Conservation (phyloP, 2,113 vertebrate species). For the Stegostoma tigrinum region DNA sequence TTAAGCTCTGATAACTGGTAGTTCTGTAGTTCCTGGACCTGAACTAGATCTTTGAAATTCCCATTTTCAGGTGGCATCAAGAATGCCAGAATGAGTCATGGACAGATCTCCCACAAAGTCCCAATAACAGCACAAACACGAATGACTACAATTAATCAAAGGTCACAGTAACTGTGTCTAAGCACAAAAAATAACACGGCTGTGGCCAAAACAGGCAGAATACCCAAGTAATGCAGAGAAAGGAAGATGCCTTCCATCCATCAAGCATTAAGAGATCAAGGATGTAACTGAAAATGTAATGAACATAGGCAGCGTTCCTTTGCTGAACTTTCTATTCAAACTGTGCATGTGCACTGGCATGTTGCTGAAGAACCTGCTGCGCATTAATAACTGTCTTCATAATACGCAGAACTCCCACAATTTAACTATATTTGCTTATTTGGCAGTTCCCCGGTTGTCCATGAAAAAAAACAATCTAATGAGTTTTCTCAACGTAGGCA, state of each 20-base stretch:
- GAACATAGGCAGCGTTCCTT: not conserved
- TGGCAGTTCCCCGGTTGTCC: not conserved
- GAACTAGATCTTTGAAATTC: not conserved
- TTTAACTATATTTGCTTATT: not conserved
- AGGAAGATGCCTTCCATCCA: not conserved
- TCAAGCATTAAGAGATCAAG: not conserved
- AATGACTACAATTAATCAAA: not conserved
- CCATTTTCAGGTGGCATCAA: not conserved
- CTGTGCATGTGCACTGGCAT: not conserved
- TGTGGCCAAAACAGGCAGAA: not conserved
- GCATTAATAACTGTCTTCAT: not conserved
- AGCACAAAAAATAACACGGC: not conserved
- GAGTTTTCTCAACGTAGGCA: not conserved
- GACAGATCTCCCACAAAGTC: not conserved
- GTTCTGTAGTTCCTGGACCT: not conserved
- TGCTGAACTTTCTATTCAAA: not conserved
- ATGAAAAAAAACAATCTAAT: not conserved
- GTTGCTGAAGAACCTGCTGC: not conserved
- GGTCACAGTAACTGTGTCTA: not conserved
- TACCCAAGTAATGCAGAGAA: not conserved
- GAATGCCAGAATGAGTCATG: not conserved
- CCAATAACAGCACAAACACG: not conserved
- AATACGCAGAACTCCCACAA: not conserved
- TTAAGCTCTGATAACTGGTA: not conserved
- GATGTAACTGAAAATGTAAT: not conserved